phyloP scores from a whole-genome alignment of 2,113 vertebrate genomes.

The Ictalurus punctatus region DNA sequence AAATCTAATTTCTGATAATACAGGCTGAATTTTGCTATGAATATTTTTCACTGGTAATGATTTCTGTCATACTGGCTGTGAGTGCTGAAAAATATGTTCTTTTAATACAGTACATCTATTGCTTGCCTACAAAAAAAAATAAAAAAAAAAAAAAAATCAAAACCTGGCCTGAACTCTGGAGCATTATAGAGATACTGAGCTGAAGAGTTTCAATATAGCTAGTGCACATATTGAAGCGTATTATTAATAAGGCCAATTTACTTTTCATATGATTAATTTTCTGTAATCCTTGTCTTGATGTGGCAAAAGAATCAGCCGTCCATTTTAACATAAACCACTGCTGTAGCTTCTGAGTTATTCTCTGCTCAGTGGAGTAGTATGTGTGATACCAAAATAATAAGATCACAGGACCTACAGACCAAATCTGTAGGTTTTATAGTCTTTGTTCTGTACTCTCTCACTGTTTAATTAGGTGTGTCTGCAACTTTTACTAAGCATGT shows the following conservation, averaged over 20 bases:
- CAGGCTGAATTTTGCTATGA: conserved; percentile 3
- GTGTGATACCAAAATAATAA: not conserved
- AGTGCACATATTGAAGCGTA: not conserved
- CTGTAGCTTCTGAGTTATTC: not conserved
- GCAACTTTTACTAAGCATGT: conserved; percentile 4
- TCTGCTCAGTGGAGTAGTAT: not conserved
- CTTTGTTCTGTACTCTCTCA: not conserved
- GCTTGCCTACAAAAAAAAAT: not conserved
- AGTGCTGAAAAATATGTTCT: not conserved
- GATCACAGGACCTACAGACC: not conserved
- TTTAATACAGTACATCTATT: conserved; percentile 2
- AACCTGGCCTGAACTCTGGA: not conserved
- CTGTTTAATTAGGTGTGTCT: not conserved
- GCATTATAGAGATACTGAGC: not conserved
- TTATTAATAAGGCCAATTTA: conserved; percentile 16
- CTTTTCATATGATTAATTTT: not conserved
- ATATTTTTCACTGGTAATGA: conserved; percentile 6
- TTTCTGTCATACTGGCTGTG: not conserved
- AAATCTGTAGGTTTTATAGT: not conserved
- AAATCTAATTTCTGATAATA: not conserved
- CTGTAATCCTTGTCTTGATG: conserved; percentile 4
- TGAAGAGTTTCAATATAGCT: too few species aligned
- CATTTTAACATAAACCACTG: conserved; percentile 8
- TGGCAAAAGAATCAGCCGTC: conserved; percentile 10
- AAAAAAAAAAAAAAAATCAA: not conserved